Evolutionary conservation across 2,113 vertebrate genomes (phyloP), one percentile per base, ranked within the genome.

Genomic region (Andinoacara biseriatus): DNA sequence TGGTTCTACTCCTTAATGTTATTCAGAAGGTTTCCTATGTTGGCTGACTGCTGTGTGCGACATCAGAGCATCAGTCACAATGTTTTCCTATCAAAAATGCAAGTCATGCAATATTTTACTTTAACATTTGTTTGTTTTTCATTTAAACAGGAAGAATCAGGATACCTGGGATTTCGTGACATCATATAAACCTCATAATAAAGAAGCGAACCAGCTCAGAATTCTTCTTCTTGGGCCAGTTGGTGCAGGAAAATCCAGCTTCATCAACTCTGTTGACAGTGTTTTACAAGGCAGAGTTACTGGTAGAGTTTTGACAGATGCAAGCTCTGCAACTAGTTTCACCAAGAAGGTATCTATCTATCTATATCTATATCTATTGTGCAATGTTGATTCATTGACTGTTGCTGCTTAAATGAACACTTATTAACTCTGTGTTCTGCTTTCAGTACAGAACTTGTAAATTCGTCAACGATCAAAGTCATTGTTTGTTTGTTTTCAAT

Each of bases 191-290:
- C 78, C 78, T 46, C 10, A 2, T 22, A 83, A 74, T 20, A 0
- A 69, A 1, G 9, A 76, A 1, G 40, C 5, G n/a, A 13, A n/a
- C 10, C 31, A 57, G 22, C 52, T 90, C 24, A 77, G 88, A 56
- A 80, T 90, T 62, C 63, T 93, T 22, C 49, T 91, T 52, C 4
- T 83, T 1, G 91, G 90, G 26, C 84, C 84, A 7, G 18, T 1
- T 5, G 81, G 84, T 31, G 40, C 75, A 61, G 91, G 90, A 3
- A 91, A 89, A 54, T 91, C 91, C 74, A 91, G 88, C n/a, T 89
- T 92, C 80, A 76, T 92, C 46, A 90, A 90, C 78, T 83, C 91
- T 5, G 84, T 92, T 3, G 74, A 87, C 6, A 89, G 35, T 26
- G 26, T 54, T 63, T 15, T 74, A 22, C 17, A 7, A 58, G 46